Evolutionary conservation across 2,888 invertebrate species (phyloP), one percentile per base, ranked within the genome.

Genomic region (Auanema freiburgensis): DNA sequence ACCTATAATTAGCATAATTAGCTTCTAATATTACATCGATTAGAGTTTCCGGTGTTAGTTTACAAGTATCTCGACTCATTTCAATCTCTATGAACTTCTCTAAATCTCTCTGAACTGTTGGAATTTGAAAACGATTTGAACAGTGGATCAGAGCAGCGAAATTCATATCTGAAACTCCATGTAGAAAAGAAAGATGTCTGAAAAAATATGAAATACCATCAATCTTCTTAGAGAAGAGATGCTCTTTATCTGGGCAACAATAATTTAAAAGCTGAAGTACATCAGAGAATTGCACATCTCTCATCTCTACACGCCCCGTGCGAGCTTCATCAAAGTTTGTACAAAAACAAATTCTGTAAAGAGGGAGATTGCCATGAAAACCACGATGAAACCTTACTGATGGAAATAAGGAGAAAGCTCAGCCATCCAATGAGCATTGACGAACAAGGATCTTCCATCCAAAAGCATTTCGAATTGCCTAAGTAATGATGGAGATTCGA

Each of bases 361-460:
- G n/a, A 5, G 11, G 11, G 23, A 23, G 6, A 46, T 46, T 8
- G 46, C 8, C 21, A 46, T 18, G 23, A 18, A 11, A 46, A 46
- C 8, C 33, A 33, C 3, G 33, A 21, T n/a, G 16, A n/a, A 49
- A 18, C 50, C 53, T 50, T 14, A 61, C 61, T 58, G 63, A 18
- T 51, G 44, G 44, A 63, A 63, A 41, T 63, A 63, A 11, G 63
- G 63, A 14, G 63, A 63, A 6, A 63, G 41, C 21, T 63, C 63
- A 11, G 63, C 57, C 33, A 63, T 18, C 25, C 16, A 58, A n/a
- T 58, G 53, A 11, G 58, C 52, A 40, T 63, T 63, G 33, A 63
- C 58, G 24, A 16, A 63, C 24, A 63, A 50, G 8, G 57, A 24
- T 8, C 63, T 58, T 1, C 58, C 63, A 33, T 41, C 40, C 11